A percentile compares a stretch with the other conserved stretches of the same genome.
phyloP scores from a whole-genome alignment of 2,797 vertebrate genomes.

The Xiphophorus birchmanni region DNA sequence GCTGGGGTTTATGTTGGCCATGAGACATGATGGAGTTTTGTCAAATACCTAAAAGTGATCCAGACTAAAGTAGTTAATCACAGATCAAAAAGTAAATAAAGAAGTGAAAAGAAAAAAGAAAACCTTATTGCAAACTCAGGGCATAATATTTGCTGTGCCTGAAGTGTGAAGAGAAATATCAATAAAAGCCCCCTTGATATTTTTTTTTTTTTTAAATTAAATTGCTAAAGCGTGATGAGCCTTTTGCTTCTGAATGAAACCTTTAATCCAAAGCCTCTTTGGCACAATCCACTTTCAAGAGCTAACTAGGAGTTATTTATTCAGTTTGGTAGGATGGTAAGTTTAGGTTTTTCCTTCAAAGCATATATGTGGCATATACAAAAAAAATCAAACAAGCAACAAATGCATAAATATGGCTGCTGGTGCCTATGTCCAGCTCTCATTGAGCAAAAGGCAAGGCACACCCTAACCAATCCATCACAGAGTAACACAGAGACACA shows the following conservation, averaged over 20 bases:
- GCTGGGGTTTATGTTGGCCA: slow-evolving; percentile 58
- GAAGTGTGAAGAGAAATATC: slow-evolving; percentile 68
- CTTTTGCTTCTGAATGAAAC: slow-evolving; percentile 19
- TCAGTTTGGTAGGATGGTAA: background rate
- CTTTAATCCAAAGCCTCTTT: slow-evolving; percentile 9
- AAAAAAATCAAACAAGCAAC: background rate
- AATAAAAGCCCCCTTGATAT: slow-evolving; percentile 61
- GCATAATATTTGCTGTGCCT: slow-evolving; percentile 50
- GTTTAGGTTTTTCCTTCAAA: background rate
- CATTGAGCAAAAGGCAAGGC: background rate
- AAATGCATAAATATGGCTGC: background rate
- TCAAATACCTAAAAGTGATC: slow-evolving; percentile 68
- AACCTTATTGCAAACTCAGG: slow-evolving; percentile 60
- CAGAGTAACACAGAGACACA: background rate
- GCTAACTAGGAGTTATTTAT: background rate
- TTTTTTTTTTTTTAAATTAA: slow-evolving; percentile 54
- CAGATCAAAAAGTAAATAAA: slow-evolving; percentile 66
- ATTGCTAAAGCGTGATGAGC: slow-evolving; percentile 52
- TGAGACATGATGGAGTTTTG: slow-evolving; percentile 51
- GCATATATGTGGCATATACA: background rate
- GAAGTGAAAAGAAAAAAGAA: slow-evolving; percentile 11
- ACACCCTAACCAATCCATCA: background rate
- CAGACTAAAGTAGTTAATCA: slow-evolving; percentile 71
- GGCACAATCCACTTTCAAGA: background rate
- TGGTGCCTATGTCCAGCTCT: background rate